Evolutionary conservation across 23 tunicate genomes (phyloP), one percentile per base, ranked within the genome.

Genomic region (Ciona savignyi): DNA sequence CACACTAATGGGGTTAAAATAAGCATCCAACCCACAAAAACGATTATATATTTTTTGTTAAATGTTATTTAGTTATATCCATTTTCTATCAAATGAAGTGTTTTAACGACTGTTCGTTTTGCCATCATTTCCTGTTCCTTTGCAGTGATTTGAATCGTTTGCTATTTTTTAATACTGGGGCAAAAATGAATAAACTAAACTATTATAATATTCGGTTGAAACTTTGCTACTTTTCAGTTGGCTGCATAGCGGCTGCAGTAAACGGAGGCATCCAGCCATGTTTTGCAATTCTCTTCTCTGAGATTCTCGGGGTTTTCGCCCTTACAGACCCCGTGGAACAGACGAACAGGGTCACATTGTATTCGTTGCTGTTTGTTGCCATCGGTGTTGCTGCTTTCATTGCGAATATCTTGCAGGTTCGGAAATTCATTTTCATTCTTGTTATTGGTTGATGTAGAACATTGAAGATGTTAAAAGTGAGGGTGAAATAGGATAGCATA

Each of bases 261-360:
- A 84, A 84, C 72, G 97, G 97, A 9, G 97, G 97, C 9, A 67
- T 84, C 29, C 97, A 91, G 66, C 97, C 97, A 26, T 76, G 77
- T 56, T 91, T 91, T 77, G 97, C 97, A 25, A 91, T 91, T 35
- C 34, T 91, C 32, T 91, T 91, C 72, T 84, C 97, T 23, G 97
- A 80, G 65, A 85, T 91, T 27, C 62, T 91, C 26, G 77, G 68
- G n/a, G 83, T 78, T 3, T 91, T 91, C 49, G 34, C 80, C 23
- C 6, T 79, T 51, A n/a, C 72, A 1, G 80, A 77, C 62, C 34
- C 29, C 19, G 72, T 63, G 23, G 35, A 27, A 34, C 96, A 84
- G 34, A 27, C 74, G 20, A 23, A 56, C 9, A 51, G 72, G 51
- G 76, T 91, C 31, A 34, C 49, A 42, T 66, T 91, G 66, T 91